Conservation (phyloP, 2,113 vertebrate species). For the Esox niger region DNA sequence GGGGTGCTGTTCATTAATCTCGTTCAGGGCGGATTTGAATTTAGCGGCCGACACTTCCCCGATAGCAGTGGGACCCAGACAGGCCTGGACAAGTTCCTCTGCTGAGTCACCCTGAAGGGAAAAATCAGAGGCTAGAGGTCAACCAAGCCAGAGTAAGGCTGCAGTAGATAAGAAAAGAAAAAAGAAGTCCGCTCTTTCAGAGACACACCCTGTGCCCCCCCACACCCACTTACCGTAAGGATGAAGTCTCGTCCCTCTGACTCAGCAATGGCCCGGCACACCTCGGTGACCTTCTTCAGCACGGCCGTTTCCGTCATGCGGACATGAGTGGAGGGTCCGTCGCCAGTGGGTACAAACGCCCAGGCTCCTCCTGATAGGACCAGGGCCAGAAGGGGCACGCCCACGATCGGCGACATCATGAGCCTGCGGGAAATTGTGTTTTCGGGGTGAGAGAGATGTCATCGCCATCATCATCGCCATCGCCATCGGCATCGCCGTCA, state of each 20-base stretch:
- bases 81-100: constrained; percentile 66
- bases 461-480: too few species aligned
- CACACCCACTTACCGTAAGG: constrained; percentile 54
- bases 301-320: constrained; percentile 62
- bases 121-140: background rate
- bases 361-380: constrained; percentile 12
- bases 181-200: background rate
- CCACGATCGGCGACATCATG: constrained; percentile 37
- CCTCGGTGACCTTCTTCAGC: constrained; percentile 51
- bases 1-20: constrained; percentile 65
- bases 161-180: background rate
- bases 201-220: background rate
- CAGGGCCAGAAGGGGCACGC: constrained; percentile 36
- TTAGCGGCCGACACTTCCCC: constrained; percentile 68
- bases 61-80: constrained; percentile 62
- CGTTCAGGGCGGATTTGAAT: constrained; percentile 63
- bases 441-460: background rate
- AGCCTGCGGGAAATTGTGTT: constrained; percentile 3
- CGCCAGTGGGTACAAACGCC: constrained; percentile 60
- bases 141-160: too few species aligned
- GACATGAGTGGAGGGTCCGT: constrained; percentile 50
- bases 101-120: constrained; percentile 59
- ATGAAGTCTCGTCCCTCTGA: constrained; percentile 57
- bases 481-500: background rate
- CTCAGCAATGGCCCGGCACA: constrained; percentile 57